Conservation (phyloP, 2,113 vertebrate genomes). For the Corvus moneduloides region DNA sequence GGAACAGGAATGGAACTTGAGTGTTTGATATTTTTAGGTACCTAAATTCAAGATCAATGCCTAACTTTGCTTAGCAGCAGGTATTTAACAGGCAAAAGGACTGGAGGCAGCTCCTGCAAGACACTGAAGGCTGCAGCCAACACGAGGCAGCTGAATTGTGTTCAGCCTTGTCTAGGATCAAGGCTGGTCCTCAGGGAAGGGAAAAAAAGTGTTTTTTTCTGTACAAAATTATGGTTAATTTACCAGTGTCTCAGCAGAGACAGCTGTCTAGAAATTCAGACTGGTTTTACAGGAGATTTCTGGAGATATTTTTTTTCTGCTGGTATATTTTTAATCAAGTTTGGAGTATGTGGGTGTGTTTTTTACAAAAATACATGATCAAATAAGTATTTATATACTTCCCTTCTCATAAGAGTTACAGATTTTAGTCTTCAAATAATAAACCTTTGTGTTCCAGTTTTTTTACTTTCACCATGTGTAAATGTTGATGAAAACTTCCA, state of each 20-base stretch:
- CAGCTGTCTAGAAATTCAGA: background rate
- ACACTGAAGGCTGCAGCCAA: background rate
- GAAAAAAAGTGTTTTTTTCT: background rate
- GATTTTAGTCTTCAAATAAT: background rate
- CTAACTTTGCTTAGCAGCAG: background rate
- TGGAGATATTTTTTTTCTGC: background rate
- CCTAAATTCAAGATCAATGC: background rate
- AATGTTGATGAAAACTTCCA: background rate
- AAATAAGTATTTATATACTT: background rate
- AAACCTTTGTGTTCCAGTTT: background rate
- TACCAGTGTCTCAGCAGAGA: background rate
- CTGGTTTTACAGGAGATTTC: background rate
- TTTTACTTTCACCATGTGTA: background rate
- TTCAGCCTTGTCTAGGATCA: background rate
- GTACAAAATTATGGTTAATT: background rate
- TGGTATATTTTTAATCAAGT: background rate
- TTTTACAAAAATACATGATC: background rate
- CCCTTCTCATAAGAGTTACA: background rate
- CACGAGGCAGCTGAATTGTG: background rate
- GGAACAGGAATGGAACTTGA: background rate
- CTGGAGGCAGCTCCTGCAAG: background rate
- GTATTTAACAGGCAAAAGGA: background rate
- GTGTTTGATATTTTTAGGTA: constrained; percentile 9
- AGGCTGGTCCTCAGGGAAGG: background rate
- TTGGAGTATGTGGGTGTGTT: background rate